These are phyloP conservation scores for Apocheima hispidaria DNA, from an alignment of 2,888 invertebrate genomes.

Conservation along the genomic window DNA sequence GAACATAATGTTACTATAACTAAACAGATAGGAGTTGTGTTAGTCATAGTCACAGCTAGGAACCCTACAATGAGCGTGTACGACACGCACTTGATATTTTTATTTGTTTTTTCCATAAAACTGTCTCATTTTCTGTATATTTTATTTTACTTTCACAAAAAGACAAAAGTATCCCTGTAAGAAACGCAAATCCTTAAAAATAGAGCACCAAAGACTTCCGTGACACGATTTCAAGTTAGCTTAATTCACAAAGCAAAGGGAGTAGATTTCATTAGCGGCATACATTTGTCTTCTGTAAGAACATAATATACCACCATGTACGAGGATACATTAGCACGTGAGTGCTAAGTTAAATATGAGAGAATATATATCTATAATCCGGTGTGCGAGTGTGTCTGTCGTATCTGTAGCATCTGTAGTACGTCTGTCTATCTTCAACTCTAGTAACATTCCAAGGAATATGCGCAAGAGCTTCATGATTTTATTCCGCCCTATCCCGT, in stretches of 20 bases:
- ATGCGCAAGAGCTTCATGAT: too few relatives aligned
- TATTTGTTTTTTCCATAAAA: too few relatives aligned
- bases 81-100: too few relatives aligned
- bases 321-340: constrained; percentile 10
- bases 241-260: constrained; percentile 32
- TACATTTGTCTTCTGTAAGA: constrained; percentile 30
- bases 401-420: too few relatives aligned
- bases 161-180: background rate
- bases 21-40: too few relatives aligned
- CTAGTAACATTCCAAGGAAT: too few relatives aligned
- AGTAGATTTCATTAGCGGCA: constrained; percentile 28
- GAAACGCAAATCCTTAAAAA: constrained; percentile 1
- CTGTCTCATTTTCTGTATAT: too few relatives aligned
- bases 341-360: constrained; percentile 47
- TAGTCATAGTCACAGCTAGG: too few relatives aligned
- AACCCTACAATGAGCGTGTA: too few relatives aligned
- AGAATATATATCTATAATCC: constrained; percentile 51
- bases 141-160: background rate
- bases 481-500: too few relatives aligned
- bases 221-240: constrained; percentile 21
- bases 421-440: too few relatives aligned
- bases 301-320: background rate
- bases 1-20: too few relatives aligned
- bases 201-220: constrained; percentile 4
- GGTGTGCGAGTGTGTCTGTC: constrained; percentile 31